Evolutionary conservation across 2,888 invertebrate genomes (phyloP).

Genomic region (Subacronicta megacephala): DNA sequence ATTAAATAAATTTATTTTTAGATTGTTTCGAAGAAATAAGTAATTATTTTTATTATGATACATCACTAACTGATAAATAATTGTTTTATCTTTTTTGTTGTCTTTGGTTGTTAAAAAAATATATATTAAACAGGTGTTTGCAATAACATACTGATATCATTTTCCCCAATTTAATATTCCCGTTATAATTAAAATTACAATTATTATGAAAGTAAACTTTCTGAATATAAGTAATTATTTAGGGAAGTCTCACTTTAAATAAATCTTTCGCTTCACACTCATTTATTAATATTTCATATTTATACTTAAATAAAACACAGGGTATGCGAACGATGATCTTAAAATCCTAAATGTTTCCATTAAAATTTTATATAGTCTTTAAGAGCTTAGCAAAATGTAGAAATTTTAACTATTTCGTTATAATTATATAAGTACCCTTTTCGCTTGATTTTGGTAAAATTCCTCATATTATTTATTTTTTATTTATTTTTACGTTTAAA

Average conservation of each 20-base stretch:
- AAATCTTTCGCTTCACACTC: constrained; percentile 52
- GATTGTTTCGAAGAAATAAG: constrained; percentile 10
- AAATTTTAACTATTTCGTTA: constrained; percentile 64
- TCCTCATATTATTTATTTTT: constrained; percentile 57
- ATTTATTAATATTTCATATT: constrained; percentile 8
- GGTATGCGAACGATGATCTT: constrained; percentile 53
- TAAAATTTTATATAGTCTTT: constrained; percentile 60
- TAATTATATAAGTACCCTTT: constrained; percentile 73
- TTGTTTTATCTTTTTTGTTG: no score
- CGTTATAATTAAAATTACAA: no score
- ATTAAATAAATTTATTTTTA: constrained; percentile 22
- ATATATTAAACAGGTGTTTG: no score
- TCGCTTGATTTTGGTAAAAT: constrained; percentile 70
- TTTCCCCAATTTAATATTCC: no score
- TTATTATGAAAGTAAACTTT: no score
- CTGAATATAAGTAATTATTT: no score
- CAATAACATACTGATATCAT: no score
- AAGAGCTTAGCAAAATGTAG: constrained; percentile 71
- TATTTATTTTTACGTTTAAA: constrained; percentile 49
- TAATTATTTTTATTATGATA: neutral
- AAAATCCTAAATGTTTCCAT: constrained; percentile 44
- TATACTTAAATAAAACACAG: constrained; percentile 24
- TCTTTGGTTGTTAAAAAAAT: no score
- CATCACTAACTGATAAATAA: no score
- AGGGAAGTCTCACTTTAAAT: neutral